Percentiles rank a stretch among this genome's conserved stretches.
Conservation (phyloP, 2,888 invertebrate genomes). For the Lasius platythorax region DNA sequence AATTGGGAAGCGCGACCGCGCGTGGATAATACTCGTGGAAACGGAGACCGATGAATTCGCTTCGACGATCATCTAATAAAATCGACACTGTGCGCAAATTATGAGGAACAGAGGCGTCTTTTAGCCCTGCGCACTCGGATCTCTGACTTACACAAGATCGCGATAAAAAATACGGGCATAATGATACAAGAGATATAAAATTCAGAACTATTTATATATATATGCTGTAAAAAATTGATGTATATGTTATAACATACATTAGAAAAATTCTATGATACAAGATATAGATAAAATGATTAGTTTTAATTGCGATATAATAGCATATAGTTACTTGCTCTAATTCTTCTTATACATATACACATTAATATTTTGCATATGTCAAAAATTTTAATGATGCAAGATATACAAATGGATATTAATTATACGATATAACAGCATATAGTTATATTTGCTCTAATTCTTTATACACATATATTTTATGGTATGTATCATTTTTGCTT, state of each 20-base stretch:
- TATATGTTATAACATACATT: background rate
- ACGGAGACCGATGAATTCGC: constrained; percentile 30
- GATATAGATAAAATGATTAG: background rate
- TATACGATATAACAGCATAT: constrained; percentile 4
- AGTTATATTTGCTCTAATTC: background rate
- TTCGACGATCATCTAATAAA: constrained; percentile 5
- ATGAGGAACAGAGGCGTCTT: constrained; percentile 35
- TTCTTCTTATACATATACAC: background rate
- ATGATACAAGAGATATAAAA: constrained; percentile 1
- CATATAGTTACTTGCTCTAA: background rate
- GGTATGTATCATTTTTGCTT: background rate
- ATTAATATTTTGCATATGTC: background rate
- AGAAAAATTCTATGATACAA: background rate
- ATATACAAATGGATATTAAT: background rate
- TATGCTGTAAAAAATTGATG: background rate
- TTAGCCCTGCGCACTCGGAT: constrained; percentile 11
- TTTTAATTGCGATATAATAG: constrained; percentile 13
- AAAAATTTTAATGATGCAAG: background rate
- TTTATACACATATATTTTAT: background rate
- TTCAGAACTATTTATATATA: background rate
- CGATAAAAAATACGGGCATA: background rate
- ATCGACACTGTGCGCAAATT: constrained; percentile 24
- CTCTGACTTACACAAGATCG: constrained; percentile 11
- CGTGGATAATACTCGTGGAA: constrained; percentile 64
- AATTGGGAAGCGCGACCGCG: constrained; percentile 63